phyloP scores from a whole-genome alignment of 2,797 vertebrate species.

The Melanotaenia pygmaea region DNA sequence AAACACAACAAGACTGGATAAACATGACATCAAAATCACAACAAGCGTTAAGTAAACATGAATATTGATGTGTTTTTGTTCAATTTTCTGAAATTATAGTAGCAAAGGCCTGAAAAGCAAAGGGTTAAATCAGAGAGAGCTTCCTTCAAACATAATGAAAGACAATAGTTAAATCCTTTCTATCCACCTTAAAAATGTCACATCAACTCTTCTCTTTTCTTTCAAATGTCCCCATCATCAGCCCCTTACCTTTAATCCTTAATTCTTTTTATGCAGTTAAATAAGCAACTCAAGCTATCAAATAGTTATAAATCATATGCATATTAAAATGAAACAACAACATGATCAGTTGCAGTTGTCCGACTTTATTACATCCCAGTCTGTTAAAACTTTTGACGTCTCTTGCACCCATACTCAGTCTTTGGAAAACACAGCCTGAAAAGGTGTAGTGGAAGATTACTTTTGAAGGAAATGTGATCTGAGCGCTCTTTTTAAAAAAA shows the following conservation, averaged over 20 bases:
- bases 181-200: neutral
- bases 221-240: neutral
- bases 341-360: neutral
- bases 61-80: too few species aligned
- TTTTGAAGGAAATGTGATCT: constrained; percentile 78
- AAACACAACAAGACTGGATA: too few species aligned
- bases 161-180: too few species aligned
- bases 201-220: neutral
- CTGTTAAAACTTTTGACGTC: constrained; percentile 22
- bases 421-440: constrained; percentile 51
- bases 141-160: too few species aligned
- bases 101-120: too few species aligned
- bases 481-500: constrained; percentile 75
- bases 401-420: neutral
- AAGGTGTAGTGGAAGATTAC: constrained; percentile 57
- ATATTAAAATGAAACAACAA: neutral
- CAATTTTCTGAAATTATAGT: neutral
- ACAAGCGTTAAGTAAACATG: neutral
- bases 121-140: too few species aligned
- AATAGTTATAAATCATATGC: neutral
- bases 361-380: neutral
- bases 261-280: neutral
- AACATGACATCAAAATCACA: too few species aligned
- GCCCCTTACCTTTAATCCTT: neutral
- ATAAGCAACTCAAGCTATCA: neutral